Evolutionary conservation across 2,113 vertebrate genomes (phyloP).

Genomic region (Catagonus wagneri): DNA sequence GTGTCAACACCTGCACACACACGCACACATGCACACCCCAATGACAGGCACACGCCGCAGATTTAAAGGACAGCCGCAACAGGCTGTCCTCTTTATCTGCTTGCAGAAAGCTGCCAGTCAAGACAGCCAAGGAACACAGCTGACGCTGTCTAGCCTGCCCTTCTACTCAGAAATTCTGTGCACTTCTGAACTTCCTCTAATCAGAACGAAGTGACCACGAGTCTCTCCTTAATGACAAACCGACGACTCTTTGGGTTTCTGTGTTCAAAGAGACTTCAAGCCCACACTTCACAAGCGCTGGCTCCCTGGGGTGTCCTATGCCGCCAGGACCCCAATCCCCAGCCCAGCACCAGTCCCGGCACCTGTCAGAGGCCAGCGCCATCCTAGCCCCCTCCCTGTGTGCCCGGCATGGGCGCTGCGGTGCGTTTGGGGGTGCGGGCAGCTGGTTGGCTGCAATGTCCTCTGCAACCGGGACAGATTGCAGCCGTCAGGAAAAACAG

Average conservation of each 20-base stretch:
- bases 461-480: background rate
- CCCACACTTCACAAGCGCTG: background rate
- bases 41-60: background rate
- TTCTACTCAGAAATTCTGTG: constrained; percentile 2
- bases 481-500: background rate
- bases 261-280: background rate
- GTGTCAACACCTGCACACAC: accelerated
- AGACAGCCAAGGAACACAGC: background rate
- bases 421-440: too few relatives aligned
- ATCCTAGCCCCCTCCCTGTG: too few relatives aligned
- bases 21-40: accelerated
- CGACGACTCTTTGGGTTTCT: background rate
- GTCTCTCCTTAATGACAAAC: background rate
- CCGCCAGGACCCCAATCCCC: background rate
- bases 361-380: background rate
- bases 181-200: background rate
- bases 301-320: background rate
- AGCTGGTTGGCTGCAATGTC: background rate
- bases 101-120: background rate
- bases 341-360: background rate
- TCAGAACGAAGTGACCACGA: background rate
- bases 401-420: background rate
- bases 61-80: background rate
- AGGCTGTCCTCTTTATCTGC: background rate
- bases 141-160: background rate